Evolutionary conservation across 1,140 invertebrate species (phyloP).

Genomic region (Trypoxylus dichotomus): DNA sequence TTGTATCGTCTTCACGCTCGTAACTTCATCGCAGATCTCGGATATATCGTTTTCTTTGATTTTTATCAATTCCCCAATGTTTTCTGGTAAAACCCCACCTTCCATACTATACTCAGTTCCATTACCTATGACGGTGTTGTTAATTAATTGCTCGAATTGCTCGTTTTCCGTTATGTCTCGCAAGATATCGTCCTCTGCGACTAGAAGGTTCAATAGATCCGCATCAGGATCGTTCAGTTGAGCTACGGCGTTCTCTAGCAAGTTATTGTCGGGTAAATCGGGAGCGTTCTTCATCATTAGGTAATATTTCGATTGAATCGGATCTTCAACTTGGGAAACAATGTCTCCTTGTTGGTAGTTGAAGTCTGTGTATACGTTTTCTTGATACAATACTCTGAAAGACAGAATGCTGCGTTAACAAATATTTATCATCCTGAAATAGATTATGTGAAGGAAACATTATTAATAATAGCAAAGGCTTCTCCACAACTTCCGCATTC

Average conservation of each 20-base stretch:
- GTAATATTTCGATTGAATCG: conserved; percentile 12
- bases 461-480: too few relatives aligned
- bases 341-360: conserved; percentile 10
- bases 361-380: neutral
- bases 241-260: conserved; percentile 20
- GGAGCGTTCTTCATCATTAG: conserved; percentile 10
- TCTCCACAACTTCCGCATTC: too few relatives aligned
- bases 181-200: conserved; percentile 30
- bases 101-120: neutral
- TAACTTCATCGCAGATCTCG: neutral
- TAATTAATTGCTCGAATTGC: conserved; percentile 36
- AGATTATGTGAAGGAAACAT: too few relatives aligned
- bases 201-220: conserved; percentile 31
- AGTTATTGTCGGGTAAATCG: conserved; percentile 9
- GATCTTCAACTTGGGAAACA: neutral
- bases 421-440: too few relatives aligned
- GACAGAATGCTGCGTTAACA: conserved; percentile 2
- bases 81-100: neutral
- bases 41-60: conserved; percentile 1
- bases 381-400: conserved; percentile 16
- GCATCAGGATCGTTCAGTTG: conserved; percentile 30
- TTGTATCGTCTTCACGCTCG: neutral
- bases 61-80: neutral
- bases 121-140: neutral
- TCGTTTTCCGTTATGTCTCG: conserved; percentile 31